These are phyloP conservation scores for Drosophila anomelani DNA, from an alignment of 2,888 invertebrate species.

Conservation along the genomic window DNA sequence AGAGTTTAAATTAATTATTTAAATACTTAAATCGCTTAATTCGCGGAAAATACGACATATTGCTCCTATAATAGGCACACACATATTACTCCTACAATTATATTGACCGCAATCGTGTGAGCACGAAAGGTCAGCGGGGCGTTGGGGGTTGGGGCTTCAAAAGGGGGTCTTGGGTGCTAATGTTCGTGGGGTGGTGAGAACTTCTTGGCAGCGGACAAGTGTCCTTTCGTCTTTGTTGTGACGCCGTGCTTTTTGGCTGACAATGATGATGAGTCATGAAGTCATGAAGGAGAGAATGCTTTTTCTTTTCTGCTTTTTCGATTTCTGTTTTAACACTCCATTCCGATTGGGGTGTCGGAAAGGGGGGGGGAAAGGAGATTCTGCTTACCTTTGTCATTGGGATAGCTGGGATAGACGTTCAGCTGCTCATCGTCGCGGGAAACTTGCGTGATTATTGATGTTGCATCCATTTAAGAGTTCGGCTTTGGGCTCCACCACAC, in stretches of 20 bases:
- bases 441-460: slow-evolving; percentile 99
- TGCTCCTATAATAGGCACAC: slow-evolving; percentile 4
- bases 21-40: slow-evolving; percentile 6
- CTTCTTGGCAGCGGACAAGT: slow-evolving; percentile 57
- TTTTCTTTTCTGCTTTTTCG: slow-evolving; percentile 14
- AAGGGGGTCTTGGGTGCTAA: slow-evolving; percentile 19
- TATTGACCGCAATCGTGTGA: slow-evolving; percentile 36
- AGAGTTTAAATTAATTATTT: background rate
- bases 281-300: slow-evolving; percentile 7
- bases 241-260: slow-evolving; percentile 54
- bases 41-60: slow-evolving; percentile 7
- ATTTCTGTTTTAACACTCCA: slow-evolving; percentile 10
- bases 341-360: background rate
- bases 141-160: slow-evolving; percentile 7
- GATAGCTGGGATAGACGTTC: slow-evolving; percentile 91
- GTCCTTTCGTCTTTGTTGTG: slow-evolving; percentile 78
- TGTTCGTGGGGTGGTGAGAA: slow-evolving; percentile 19
- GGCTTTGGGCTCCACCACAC: slow-evolving; percentile 30
- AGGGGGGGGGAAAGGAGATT: background rate
- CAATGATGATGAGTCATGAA: slow-evolving; percentile 61
- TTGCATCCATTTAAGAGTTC: slow-evolving; percentile 96
- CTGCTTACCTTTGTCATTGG: slow-evolving; percentile 92
- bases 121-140: slow-evolving; percentile 49
- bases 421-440: slow-evolving; percentile 98
- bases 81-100: slow-evolving; percentile 30